Evolutionary conservation across 1,140 invertebrate species (phyloP).

Genomic region (Coenobita brevimanus): DNA sequence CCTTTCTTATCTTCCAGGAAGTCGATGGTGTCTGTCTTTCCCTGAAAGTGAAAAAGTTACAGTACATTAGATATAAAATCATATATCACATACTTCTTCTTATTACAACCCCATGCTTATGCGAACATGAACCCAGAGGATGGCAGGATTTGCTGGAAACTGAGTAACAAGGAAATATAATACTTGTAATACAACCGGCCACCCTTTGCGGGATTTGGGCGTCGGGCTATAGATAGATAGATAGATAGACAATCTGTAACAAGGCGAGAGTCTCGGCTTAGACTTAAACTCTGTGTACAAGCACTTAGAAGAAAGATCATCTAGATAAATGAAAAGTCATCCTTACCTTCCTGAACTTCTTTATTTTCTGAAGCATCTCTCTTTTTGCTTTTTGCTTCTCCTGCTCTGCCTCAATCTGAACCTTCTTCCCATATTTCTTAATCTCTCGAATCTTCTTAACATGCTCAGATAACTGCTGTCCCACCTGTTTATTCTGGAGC

Average conservation of each 20-base stretch:
- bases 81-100: constrained; percentile 81
- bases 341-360: constrained; percentile 88
- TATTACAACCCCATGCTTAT: too few species aligned
- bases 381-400: constrained; percentile 79
- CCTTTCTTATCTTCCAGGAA: constrained; percentile 38
- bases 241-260: too few species aligned
- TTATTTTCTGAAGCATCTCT: constrained; percentile 79
- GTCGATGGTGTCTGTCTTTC: constrained; percentile 68
- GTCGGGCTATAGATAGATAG: too few species aligned
- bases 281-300: too few species aligned
- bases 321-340: too few species aligned
- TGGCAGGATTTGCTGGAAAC: too few species aligned
- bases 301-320: too few species aligned
- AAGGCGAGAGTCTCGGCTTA: too few species aligned
- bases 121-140: too few species aligned
- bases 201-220: too few species aligned
- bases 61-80: constrained; percentile 80
- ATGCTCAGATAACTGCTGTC: constrained; percentile 89
- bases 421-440: constrained; percentile 93
- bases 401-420: constrained; percentile 88
- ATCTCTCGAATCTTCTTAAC: constrained; percentile 91
- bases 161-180: too few species aligned
- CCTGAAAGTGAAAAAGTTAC: constrained; percentile 1
- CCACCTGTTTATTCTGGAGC: constrained; percentile 87
- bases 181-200: too few species aligned